Evolutionary conservation across 2,113 vertebrate genomes (phyloP), one percentile per base, ranked within the genome.

Genomic region (Clupea harengus): DNA sequence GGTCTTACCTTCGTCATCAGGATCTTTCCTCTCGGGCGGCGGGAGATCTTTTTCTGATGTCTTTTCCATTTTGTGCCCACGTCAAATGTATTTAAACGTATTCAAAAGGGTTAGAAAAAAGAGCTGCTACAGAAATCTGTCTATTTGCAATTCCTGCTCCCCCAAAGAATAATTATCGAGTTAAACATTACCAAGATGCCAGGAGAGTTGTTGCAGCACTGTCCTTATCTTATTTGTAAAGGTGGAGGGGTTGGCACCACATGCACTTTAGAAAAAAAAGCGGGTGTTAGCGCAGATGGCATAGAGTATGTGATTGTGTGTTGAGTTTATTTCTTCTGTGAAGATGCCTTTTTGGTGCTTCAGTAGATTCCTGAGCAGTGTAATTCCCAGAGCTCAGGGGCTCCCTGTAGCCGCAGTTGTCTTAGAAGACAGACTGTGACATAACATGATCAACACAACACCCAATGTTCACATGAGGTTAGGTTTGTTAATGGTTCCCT

Each of bases 171-270:
- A 92, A 93, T 95, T 95, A 95, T 95, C 94, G 93, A 92, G 94
- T 95, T 95, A 95, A 95, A 90, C 93, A 96, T 95, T 95, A 94
- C 91, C 92, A 78, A 60, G 83, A 84, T 84, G 89, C 89, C 89
- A 91, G 89, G 85, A 91, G 93, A 92, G 93, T 93, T 93, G 89
- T 89, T 91, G 91, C 87, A 90, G 90, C 89, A 89, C 82, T 83
- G 85, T 88, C 88, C 94, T 96, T 96, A 96, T 96, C 95, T 91
- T 94, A 91, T 95, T 95, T 95, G 91, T 92, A 92, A 94, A 95
- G 95, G 93, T 92, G 95, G 93, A 91, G 92, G 90, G 93, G 88
- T 94, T 96, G 94, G 95, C 95, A 94, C 64, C 81, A 80, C 17
- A 82, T 72, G 86, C 81, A 86, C 52, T 81, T 82, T 80, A 44